Evolutionary conservation across 2,113 vertebrate genomes (phyloP).

Genomic region (Alosa alosa): DNA sequence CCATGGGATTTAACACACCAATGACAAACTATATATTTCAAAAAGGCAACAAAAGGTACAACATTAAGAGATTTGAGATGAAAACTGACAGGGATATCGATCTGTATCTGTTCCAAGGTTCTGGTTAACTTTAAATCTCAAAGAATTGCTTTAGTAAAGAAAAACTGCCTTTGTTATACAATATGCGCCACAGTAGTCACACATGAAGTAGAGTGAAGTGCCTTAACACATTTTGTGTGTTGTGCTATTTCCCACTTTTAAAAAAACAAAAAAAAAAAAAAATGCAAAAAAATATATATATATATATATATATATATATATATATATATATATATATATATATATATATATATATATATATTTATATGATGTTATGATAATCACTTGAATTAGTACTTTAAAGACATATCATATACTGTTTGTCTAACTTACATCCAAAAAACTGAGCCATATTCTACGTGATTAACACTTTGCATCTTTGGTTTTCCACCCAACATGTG

Average conservation of each 20-base stretch:
- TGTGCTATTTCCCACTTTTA: conserved; percentile 15
- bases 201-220: background rate
- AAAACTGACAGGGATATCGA: background rate
- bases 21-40: background rate
- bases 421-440: background rate
- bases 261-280: conserved; percentile 17
- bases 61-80: background rate
- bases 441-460: background rate
- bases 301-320: no score
- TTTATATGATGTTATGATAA: background rate
- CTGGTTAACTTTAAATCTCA: background rate
- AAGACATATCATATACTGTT: background rate
- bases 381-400: background rate
- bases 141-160: background rate
- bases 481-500: conserved; percentile 38
- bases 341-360: background rate
- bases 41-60: conserved; percentile 10
- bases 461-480: conserved; percentile 41
- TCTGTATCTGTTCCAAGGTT: background rate
- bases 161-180: background rate
- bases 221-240: background rate
- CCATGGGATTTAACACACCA: conserved; percentile 31
- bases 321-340: background rate
- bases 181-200: background rate
- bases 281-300: background rate